Conservation (phyloP, 2,113 vertebrate species). For the Labeo rohita region DNA sequence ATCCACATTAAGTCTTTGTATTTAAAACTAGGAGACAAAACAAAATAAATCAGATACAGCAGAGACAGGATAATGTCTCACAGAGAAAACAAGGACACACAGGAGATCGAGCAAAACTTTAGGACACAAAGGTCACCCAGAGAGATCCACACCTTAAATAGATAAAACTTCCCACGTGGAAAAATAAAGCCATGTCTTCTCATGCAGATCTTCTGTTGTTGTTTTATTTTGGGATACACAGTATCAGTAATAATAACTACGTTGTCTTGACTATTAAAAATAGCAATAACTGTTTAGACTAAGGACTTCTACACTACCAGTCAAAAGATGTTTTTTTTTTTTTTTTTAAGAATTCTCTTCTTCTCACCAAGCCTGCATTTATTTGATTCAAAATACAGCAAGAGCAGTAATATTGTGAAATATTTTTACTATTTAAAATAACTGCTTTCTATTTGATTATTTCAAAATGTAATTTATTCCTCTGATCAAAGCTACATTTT, state of each 20-base stretch:
- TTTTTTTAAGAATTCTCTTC: too few relatives aligned
- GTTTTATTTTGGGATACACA: background rate
- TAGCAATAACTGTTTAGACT: background rate
- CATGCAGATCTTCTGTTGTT: background rate
- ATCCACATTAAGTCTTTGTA: background rate
- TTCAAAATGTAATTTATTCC: too few relatives aligned
- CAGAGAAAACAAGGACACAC: background rate
- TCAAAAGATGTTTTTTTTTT: too few relatives aligned
- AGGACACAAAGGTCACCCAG: conserved; percentile 16
- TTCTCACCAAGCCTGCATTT: too few relatives aligned
- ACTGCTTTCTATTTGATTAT: too few relatives aligned
- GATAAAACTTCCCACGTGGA: background rate
- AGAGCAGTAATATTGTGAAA: too few relatives aligned
- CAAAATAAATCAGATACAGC: conserved; percentile 8
- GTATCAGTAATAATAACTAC: background rate
- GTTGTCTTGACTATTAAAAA: background rate
- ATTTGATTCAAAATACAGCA: too few relatives aligned
- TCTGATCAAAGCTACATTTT: too few relatives aligned
- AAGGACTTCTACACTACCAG: background rate
- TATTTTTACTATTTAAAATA: too few relatives aligned
- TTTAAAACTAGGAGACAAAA: conserved; percentile 2
- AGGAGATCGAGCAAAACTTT: background rate
- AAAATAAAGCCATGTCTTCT: background rate
- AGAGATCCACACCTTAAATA: background rate
- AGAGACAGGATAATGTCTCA: background rate